Percentiles rank a stretch among this genome's conserved stretches.
phyloP scores from a whole-genome alignment of 2,888 invertebrate genomes.

The Salticus scenicus region DNA sequence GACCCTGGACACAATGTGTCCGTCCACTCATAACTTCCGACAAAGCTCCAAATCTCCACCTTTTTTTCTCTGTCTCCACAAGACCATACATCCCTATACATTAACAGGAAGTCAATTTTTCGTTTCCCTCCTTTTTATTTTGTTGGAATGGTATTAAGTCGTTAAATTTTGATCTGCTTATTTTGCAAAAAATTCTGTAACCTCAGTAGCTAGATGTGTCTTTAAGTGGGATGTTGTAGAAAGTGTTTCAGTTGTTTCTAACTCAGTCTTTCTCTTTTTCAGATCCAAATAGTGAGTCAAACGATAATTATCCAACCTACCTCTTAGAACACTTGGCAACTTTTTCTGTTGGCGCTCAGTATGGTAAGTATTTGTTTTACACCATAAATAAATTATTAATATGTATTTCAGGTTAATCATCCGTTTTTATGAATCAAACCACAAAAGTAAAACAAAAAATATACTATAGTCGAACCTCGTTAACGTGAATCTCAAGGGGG shows the following conservation, averaged over 20 bases:
- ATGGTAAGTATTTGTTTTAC: slow-evolving; percentile 54
- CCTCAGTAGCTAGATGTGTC: background rate
- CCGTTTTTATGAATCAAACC: too few relatives aligned
- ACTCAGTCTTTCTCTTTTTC: slow-evolving; percentile 1
- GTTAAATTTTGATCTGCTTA: background rate
- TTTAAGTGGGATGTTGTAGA: background rate
- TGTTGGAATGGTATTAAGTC: background rate
- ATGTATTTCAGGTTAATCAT: too few relatives aligned
- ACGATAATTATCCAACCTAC: slow-evolving; percentile 79
- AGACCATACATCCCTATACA: background rate
- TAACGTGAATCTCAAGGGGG: too few relatives aligned
- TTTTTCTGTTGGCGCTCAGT: slow-evolving; percentile 78
- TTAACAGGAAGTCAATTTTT: slow-evolving; percentile 12
- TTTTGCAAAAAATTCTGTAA: background rate
- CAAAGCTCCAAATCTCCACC: slow-evolving; percentile 8
- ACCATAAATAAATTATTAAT: too few relatives aligned
- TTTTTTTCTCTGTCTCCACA: background rate
- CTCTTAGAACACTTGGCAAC: slow-evolving; percentile 98
- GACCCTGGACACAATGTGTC: slow-evolving; percentile 53
- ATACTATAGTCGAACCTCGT: too few relatives aligned
- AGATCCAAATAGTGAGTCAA: slow-evolving; percentile 57
- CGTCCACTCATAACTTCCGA: slow-evolving; percentile 29
- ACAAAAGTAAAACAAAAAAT: too few relatives aligned
- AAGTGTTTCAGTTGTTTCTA: background rate
- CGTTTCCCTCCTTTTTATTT: background rate